Evolutionary conservation across 2,797 vertebrate genomes (phyloP), one percentile per base, ranked within the genome.

Genomic region (Chelon labrosus): DNA sequence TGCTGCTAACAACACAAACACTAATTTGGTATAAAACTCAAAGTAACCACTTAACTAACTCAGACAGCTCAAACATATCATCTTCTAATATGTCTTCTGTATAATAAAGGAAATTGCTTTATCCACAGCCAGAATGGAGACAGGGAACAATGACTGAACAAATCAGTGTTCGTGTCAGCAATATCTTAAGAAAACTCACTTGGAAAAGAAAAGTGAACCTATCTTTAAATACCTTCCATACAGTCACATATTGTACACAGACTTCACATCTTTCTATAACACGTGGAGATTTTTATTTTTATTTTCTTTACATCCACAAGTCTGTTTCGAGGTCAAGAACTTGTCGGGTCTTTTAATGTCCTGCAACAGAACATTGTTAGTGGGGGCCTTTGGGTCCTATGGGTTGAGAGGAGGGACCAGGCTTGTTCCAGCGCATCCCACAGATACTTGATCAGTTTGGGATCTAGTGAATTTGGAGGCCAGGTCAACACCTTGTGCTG

Each of bases 261-360:
- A 54, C 10, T n/a, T 25, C 2, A 13, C 20, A 38, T 53, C 8
- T 44, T 19, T 42, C 11, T 39, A 27, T 12, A 47, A 61, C 35
- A 39, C 8, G 0, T n/a, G n/a, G 27, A 35, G 38, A 10, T 22
- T 35, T 31, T 31, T 6, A 38, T 31, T 37, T 63, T 55, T 12
- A 17, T n/a, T 47, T 10, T 10, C 8, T n/a, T 16, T 17, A 47
- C n/a, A 9, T 17, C 27, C n/a, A 25, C 47, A 37, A 7, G 55
- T 55, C 62, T 41, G 49, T 27, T 65, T 39, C 46, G 27, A 61
- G 56, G 60, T 66, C 55, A 27, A 19, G n/a, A 60, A 50, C 39
- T 20, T 64, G 54, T 17, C 49, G 44, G 7, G 37, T 53, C 47
- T 65, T 4, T 46, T 44, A 67, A 39, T 35, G 31, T 35, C 31